These are phyloP conservation scores for Galleria mellonella DNA, from an alignment of 1,140 invertebrate genomes.

Conservation along the genomic window DNA sequence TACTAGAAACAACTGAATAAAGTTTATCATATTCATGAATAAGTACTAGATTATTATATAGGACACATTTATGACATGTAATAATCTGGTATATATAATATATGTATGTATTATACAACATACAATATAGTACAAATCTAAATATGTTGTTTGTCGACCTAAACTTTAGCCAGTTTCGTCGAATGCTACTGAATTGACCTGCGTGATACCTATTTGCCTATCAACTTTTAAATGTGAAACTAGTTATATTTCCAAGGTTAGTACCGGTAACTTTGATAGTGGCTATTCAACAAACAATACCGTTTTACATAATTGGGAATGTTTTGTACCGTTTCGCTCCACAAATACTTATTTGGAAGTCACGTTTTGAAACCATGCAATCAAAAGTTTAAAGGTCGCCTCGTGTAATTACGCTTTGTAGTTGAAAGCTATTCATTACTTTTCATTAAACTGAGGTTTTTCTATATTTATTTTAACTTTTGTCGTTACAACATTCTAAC, in stretches of 20 bases:
- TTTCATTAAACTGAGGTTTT: background rate
- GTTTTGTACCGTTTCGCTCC: conserved; percentile 14
- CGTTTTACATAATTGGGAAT: conserved; percentile 25
- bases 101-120: no score
- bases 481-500: no score
- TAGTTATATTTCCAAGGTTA: conserved; percentile 43
- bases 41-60: no score
- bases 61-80: no score
- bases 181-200: conserved; percentile 21
- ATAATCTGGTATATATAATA: no score
- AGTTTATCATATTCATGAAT: no score
- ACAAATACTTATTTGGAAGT: conserved; percentile 12
- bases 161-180: conserved; percentile 52
- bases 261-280: conserved; percentile 12
- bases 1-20: no score
- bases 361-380: conserved; percentile 15
- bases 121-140: no score
- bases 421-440: background rate
- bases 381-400: conserved; percentile 6
- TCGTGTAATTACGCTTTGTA: background rate
- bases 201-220: no score
- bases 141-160: conserved; percentile 34
- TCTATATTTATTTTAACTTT: no score
- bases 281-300: conserved; percentile 29
- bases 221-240: conserved; percentile 43